Conservation (phyloP, 1,140 invertebrate genomes). For the Babylonia areolata region DNA sequence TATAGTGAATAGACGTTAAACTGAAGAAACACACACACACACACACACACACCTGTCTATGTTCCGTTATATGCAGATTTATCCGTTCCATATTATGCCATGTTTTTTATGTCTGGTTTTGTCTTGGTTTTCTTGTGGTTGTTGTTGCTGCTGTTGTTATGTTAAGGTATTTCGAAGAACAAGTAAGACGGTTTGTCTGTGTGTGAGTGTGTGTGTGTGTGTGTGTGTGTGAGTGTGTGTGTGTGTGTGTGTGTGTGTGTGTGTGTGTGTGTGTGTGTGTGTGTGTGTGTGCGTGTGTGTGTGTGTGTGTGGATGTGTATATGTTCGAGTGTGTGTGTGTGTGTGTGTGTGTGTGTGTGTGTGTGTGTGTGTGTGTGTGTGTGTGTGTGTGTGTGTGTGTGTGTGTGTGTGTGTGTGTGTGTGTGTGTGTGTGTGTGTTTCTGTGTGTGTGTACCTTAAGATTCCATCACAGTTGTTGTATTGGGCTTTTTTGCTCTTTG, state of each 20-base stretch:
- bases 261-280: neutral
- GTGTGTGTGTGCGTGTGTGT: neutral
- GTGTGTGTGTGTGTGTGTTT: slow-evolving; percentile 17
- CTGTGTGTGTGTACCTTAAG: neutral
- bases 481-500: neutral
- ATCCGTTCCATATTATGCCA: too few species aligned
- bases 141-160: too few species aligned
- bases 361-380: neutral
- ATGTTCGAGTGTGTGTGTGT: neutral
- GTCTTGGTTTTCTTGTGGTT: too few species aligned
- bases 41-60: too few species aligned
- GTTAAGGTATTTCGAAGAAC: too few species aligned
- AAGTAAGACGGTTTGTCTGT: neutral
- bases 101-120: too few species aligned
- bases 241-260: neutral
- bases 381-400: neutral
- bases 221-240: neutral
- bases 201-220: neutral
- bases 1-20: too few species aligned
- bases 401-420: neutral
- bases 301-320: neutral
- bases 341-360: slow-evolving; percentile 6
- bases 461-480: neutral
- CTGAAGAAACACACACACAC: too few species aligned
- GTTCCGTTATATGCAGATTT: too few species aligned